Conservation (phyloP, 1,140 invertebrate species). For the Diorhabda carinulata region DNA sequence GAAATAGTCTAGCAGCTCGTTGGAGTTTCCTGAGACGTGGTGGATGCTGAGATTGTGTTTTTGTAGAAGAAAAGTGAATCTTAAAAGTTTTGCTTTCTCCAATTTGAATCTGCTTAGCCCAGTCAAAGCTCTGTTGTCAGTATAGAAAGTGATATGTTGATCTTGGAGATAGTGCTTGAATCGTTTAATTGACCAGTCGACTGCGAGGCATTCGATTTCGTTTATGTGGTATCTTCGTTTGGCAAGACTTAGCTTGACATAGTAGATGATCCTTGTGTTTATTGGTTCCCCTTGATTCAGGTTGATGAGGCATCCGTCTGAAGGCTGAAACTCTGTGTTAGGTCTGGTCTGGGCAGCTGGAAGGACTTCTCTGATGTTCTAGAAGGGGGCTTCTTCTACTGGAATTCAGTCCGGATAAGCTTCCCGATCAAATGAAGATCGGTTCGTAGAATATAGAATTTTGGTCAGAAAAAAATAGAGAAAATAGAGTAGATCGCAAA, state of each 20-base stretch:
- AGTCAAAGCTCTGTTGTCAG: conserved; percentile 30
- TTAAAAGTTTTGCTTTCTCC: conserved; percentile 32
- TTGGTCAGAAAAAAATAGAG: no score
- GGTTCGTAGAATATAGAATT: no score
- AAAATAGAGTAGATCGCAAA: no score
- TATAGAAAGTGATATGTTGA: conserved; percentile 35
- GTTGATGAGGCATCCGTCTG: no score
- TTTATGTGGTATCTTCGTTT: conserved; percentile 27
- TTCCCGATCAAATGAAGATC: no score
- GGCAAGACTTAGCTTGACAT: conserved; percentile 9
- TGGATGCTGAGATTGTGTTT: conserved; percentile 33
- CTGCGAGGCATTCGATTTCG: conserved; percentile 28
- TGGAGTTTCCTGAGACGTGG: conserved; percentile 32
- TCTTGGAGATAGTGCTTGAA: conserved; percentile 41
- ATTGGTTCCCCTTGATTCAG: no score
- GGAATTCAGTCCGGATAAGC: no score
- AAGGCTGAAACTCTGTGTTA: no score
- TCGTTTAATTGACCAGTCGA: conserved; percentile 40
- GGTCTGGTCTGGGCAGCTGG: no score
- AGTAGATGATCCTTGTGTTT: no score
- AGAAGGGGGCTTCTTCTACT: no score
- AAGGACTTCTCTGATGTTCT: no score
- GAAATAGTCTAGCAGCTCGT: conserved; percentile 34
- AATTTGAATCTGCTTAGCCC: conserved; percentile 35
- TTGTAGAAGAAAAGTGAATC: conserved; percentile 38